Conservation (phyloP, 2,113 vertebrate genomes). For the Grammomys surdaster region DNA sequence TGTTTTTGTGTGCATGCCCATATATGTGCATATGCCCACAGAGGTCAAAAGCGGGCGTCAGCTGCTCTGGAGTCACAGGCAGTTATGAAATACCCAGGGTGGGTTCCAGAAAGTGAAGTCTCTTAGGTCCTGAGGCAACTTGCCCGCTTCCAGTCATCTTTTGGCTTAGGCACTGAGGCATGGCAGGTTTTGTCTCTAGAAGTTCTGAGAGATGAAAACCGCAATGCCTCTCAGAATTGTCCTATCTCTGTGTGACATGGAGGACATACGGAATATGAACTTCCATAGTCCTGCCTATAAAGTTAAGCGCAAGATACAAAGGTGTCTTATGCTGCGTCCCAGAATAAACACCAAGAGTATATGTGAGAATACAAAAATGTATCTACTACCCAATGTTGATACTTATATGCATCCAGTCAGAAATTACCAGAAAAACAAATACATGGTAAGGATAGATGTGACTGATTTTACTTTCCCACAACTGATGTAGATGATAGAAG, state of each 20-base stretch:
- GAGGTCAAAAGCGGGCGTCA: not conserved
- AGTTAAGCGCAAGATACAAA: not conserved
- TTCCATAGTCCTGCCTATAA: not conserved
- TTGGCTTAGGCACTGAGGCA: not conserved
- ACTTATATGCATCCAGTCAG: not conserved
- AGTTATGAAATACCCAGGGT: not conserved
- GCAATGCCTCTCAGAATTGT: not conserved
- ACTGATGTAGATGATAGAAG: not conserved
- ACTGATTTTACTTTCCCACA: not conserved
- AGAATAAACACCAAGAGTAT: constrained; percentile 2
- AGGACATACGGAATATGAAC: not conserved
- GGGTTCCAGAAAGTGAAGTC: not conserved
- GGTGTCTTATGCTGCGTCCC: not conserved
- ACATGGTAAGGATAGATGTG: not conserved
- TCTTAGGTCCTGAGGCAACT: not conserved
- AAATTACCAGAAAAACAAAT: not conserved
- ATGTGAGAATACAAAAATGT: not conserved
- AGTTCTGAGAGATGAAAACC: too few species aligned
- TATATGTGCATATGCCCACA: not conserved
- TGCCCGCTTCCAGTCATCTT: not conserved
- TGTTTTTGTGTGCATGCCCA: not conserved
- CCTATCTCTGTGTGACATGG: not conserved
- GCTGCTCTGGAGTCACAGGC: not conserved
- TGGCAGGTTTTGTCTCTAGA: not conserved
- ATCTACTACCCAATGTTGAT: not conserved